A percentile compares a stretch with the other conserved stretches of the same genome.
These are phyloP conservation scores for Caerostris extrusa DNA, from an alignment of 1,140 invertebrate genomes.

Conservation along the genomic window DNA sequence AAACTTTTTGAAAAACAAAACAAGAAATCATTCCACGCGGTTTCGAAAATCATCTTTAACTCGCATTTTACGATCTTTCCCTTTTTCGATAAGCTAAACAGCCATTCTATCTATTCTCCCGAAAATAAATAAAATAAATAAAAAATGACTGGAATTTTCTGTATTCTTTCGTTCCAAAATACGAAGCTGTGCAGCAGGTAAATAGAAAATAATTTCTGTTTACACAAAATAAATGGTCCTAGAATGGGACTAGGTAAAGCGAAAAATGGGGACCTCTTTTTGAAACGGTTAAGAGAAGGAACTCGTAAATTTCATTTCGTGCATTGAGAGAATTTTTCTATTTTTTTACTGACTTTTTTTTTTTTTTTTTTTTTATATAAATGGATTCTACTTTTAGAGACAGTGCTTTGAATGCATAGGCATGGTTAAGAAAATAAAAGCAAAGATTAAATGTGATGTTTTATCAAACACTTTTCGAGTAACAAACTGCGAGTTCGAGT, in stretches of 20 bases:
- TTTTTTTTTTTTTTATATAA: background rate
- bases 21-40: slow-evolving; percentile 19
- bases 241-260: slow-evolving; percentile 49
- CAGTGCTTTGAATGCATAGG: background rate
- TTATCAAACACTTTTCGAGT: too few species aligned
- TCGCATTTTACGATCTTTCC: slow-evolving; percentile 45
- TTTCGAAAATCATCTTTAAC: slow-evolving; percentile 61
- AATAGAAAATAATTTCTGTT: slow-evolving; percentile 64
- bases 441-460: background rate
- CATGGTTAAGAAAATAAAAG: background rate
- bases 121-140: background rate
- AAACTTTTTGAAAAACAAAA: background rate
- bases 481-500: too few species aligned
- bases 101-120: background rate
- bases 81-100: slow-evolving; percentile 19
- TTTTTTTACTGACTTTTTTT: background rate
- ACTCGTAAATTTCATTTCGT: slow-evolving; percentile 60
- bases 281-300: background rate
- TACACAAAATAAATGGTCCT: slow-evolving; percentile 38
- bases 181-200: background rate
- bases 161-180: slow-evolving; percentile 8
- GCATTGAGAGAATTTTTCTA: slow-evolving; percentile 19
- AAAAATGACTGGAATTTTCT: background rate
- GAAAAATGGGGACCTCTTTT: slow-evolving; percentile 40
- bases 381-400: background rate